Evolutionary conservation across 1,140 invertebrate genomes (phyloP).

Genomic region (Galleria mellonella): DNA sequence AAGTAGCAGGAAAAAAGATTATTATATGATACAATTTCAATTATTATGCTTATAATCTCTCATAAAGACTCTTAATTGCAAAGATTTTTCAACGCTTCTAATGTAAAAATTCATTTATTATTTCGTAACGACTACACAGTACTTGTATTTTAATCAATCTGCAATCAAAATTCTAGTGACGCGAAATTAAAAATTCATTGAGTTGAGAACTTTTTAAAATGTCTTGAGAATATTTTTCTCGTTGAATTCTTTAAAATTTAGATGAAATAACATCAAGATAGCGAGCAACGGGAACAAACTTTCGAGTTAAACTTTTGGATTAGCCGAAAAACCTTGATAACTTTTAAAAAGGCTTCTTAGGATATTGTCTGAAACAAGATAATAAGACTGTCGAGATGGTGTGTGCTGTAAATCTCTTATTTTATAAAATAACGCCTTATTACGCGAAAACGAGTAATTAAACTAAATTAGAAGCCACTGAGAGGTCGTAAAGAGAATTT

Average conservation of each 20-base stretch:
- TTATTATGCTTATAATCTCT: no score
- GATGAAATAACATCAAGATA: conserved; percentile 3
- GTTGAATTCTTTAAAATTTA: background rate
- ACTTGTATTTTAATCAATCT: no score
- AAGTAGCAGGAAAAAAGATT: no score
- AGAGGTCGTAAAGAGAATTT: conserved; percentile 5
- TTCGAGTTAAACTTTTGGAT: conserved; percentile 17
- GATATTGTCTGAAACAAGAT: background rate
- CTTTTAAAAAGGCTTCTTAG: conserved; percentile 8
- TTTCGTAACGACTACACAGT: no score
- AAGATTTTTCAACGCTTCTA: no score
- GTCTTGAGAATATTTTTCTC: background rate
- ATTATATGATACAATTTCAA: no score
- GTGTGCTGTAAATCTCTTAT: background rate
- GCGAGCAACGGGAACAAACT: conserved; percentile 6
- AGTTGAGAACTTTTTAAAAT: conserved; percentile 1
- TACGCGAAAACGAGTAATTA: conserved; percentile 4
- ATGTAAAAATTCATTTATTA: no score
- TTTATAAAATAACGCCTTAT: background rate
- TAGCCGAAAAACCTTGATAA: conserved; percentile 16
- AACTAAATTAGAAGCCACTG: conserved; percentile 8
- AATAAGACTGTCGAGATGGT: background rate
- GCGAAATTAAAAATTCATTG: conserved; percentile 1
- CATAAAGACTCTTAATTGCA: no score
- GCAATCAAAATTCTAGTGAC: background rate